Percentiles rank a stretch among this genome's conserved stretches.
Evolutionary conservation across 2,113 vertebrate genomes (phyloP).

Genomic region (Poecile atricapillus): DNA sequence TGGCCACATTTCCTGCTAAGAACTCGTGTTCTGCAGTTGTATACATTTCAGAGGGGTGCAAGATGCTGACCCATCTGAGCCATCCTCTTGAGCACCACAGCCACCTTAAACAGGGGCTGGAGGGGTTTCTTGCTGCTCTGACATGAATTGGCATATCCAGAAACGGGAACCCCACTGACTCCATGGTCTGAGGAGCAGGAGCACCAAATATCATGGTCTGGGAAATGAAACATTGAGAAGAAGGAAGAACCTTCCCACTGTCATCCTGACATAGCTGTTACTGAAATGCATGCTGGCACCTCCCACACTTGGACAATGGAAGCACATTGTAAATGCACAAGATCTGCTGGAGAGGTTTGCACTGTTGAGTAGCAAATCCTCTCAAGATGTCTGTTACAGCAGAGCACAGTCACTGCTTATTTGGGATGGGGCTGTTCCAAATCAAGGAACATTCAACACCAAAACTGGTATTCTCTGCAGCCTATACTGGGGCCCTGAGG

Average conservation of each 20-base stretch:
- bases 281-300: neutral
- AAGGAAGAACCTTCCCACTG: neutral
- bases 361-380: neutral
- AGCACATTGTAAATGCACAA: neutral
- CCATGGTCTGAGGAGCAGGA: neutral
- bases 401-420: neutral
- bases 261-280: neutral
- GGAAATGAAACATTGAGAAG: neutral
- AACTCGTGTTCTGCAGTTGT: neutral
- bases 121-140: neutral
- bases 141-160: neutral
- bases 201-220: neutral
- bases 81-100: neutral
- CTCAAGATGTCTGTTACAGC: neutral
- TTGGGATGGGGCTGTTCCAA: neutral
- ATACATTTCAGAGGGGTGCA: neutral
- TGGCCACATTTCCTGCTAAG: neutral
- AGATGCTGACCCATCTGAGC: neutral
- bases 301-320: neutral
- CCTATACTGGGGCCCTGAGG: neutral
- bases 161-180: neutral
- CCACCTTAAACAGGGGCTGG: neutral
- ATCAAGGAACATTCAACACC: neutral
- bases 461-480: neutral
- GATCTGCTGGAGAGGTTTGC: neutral